phyloP scores from a whole-genome alignment of 2,113 vertebrate genomes.

The Neofelis nebulosa region DNA sequence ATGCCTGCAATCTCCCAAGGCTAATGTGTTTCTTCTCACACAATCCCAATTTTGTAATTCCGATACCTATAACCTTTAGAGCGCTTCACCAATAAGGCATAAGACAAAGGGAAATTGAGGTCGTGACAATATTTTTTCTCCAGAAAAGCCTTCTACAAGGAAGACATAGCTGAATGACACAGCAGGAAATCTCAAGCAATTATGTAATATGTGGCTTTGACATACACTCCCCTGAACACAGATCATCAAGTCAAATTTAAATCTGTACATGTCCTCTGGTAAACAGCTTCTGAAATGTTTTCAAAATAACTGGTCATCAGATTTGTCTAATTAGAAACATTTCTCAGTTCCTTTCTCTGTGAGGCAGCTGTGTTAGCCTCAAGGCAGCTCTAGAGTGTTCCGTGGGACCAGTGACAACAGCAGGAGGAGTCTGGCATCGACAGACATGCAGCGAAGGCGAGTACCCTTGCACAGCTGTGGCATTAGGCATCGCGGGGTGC shows the following conservation, averaged over 20 bases:
- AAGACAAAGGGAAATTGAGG: neutral
- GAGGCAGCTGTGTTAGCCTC: neutral
- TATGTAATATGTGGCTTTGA: neutral
- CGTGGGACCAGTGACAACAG: neutral
- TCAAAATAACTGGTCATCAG: slow-evolving; percentile 30
- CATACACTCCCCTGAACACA: neutral
- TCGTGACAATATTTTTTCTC: neutral
- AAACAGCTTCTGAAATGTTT: slow-evolving; percentile 64
- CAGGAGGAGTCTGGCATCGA: neutral
- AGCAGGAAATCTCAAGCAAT: neutral
- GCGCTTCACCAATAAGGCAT: neutral
- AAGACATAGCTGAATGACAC: neutral
- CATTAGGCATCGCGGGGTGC: neutral
- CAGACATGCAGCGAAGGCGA: neutral
- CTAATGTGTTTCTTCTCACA: neutral
- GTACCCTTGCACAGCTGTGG: neutral
- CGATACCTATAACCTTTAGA: neutral
- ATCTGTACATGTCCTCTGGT: neutral
- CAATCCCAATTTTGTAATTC: neutral
- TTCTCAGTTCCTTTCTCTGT: neutral
- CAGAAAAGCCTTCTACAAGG: neutral
- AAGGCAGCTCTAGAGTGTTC: neutral
- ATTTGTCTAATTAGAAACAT: slow-evolving; percentile 53
- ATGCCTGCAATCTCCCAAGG: neutral
- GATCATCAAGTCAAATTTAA: neutral